Evolutionary conservation across 2,797 vertebrate genomes (phyloP).

Genomic region (Phyllotis vaccarum): DNA sequence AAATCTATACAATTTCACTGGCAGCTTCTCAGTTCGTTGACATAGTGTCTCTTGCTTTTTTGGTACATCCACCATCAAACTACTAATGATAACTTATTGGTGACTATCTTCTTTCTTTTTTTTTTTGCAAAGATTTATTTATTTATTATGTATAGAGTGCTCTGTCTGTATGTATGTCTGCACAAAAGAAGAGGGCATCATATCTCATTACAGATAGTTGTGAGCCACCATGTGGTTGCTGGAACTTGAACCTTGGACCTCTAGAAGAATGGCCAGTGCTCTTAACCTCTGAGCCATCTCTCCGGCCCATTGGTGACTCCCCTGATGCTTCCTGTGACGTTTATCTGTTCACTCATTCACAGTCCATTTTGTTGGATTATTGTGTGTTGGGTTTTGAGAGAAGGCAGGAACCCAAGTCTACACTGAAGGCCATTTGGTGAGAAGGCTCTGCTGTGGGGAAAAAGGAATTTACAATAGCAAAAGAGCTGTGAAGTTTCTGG

Average conservation of each 20-base stretch:
- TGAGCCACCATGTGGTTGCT: not conserved
- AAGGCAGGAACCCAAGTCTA: not conserved
- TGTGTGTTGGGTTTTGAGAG: not conserved
- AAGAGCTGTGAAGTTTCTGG: not conserved
- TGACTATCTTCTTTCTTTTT: not conserved
- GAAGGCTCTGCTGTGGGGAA: not conserved
- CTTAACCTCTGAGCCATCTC: not conserved
- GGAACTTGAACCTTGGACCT: not conserved
- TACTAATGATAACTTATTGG: not conserved
- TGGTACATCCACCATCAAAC: not conserved
- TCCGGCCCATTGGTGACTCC: not conserved
- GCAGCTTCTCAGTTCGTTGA: not conserved
- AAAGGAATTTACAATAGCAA: not conserved
- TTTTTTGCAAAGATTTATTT: not conserved
- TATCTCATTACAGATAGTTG: not conserved
- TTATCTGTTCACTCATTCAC: not conserved
- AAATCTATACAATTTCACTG: not conserved
- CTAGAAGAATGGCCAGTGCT: not conserved
- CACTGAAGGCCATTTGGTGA: not conserved
- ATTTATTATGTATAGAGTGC: not conserved
- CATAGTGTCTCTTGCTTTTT: not conserved
- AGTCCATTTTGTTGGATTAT: not conserved
- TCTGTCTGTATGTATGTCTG: not conserved
- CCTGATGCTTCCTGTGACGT: rapidly evolving
- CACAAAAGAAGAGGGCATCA: not conserved